A percentile compares a stretch with the other conserved stretches of the same genome.
Conservation (phyloP, 2,888 invertebrate species). For the Pandemis cinnamomeana region DNA sequence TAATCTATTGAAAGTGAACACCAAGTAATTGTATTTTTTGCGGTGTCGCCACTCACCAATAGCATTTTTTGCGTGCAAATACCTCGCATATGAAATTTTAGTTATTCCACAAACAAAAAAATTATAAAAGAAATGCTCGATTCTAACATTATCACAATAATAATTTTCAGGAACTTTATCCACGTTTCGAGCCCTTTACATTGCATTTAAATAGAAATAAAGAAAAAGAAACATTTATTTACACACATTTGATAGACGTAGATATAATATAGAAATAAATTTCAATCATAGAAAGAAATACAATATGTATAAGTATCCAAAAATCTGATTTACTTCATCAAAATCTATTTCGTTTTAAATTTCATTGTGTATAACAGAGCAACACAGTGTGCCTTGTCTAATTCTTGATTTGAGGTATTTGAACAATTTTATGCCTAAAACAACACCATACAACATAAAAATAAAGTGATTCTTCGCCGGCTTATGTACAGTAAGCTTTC, state of each 20-base stretch:
- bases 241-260: neutral
- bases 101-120: neutral
- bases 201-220: neutral
- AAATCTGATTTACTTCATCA: neutral
- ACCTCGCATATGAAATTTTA: conserved; percentile 12
- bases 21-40: conserved; percentile 49
- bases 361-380: neutral
- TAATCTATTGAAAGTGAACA: conserved; percentile 48
- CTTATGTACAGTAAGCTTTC: conserved; percentile 4
- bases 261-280: no score
- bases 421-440: conserved; percentile 30
- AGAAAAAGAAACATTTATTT: neutral
- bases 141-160: conserved; percentile 21
- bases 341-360: neutral
- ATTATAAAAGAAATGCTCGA: conserved; percentile 16
- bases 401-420: conserved; percentile 33
- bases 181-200: conserved; percentile 16
- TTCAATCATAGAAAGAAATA: no score
- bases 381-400: neutral
- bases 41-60: conserved; percentile 15
- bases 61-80: conserved; percentile 28
- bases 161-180: neutral
- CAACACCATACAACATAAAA: conserved; percentile 27
- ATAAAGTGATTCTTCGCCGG: conserved; percentile 31
- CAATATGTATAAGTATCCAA: no score